Evolutionary conservation across 2,113 vertebrate genomes (phyloP), one percentile per base, ranked within the genome.

Genomic region (Gila orcuttii): DNA sequence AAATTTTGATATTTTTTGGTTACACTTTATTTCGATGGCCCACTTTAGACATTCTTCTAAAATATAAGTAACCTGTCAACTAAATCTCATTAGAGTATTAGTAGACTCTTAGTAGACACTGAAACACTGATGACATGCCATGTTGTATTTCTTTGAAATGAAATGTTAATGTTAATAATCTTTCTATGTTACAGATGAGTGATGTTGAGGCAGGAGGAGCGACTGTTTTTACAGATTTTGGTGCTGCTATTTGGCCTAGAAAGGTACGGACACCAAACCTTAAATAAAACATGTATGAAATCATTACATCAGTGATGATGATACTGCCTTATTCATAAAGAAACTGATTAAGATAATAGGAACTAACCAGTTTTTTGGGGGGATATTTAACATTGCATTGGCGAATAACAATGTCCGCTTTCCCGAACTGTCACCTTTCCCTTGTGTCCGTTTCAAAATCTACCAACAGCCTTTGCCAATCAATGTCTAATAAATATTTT

Each of bases 151-250:
- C 36, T 23, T 31, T 60, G 9, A 60, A n/a, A 60, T n/a, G 17
- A 21, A 19, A 23, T 4, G 12, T 3, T 5, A 23, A 50, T 50
- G n/a, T 50, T 42, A 39, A 74, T 33, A 33, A 28, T 55, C 45
- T 13, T 3, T 47, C 4, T 77, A 17, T 7, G 91, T 90, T 82
- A 52, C 92, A 99, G 98, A 99, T 99, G 98, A 99, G 95, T 57
- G 97, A 99, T 73, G 98, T 99, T 2, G 95, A 97, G 93, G 97
- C 98, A 50, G 98, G 98, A 84, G 98, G 98, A 71, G 97, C 98
- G 17, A 99, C 98, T 0, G 98, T 99, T 75, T 99, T 99, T 87
- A 98, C 98, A 66, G 98, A 99, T 86, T 96, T 99, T 90, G 98
- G 98, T 80, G 98, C 98, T 88, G 94, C 95, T 39, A 96, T 99